Evolutionary conservation across 2,113 vertebrate genomes (phyloP).

Genomic region (Pachypanchax playfairii): DNA sequence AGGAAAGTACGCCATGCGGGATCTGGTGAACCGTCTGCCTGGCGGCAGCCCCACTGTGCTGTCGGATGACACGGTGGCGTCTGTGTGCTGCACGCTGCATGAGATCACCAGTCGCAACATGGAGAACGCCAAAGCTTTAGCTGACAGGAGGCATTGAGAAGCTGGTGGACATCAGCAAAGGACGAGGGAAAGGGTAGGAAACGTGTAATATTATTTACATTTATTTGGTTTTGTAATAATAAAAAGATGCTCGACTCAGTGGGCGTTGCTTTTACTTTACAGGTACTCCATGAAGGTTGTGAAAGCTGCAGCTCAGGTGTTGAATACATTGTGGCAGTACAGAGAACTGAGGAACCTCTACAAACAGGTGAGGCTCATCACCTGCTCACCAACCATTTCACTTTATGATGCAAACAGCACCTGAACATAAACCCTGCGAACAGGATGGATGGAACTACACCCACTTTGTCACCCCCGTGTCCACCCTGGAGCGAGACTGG

Average conservation of each 20-base stretch:
- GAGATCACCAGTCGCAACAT: conserved; percentile 98
- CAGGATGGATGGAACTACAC: conserved; percentile 99
- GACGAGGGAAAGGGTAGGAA: conserved; percentile 88
- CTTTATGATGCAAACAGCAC: not conserved
- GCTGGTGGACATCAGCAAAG: conserved; percentile 95
- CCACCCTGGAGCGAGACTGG: conserved; percentile 92
- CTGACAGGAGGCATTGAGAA: conserved; percentile 95
- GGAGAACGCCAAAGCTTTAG: conserved; percentile 97
- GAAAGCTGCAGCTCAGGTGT: conserved; percentile 95
- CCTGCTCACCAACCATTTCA: not conserved
- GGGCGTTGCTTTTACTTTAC: not conserved
- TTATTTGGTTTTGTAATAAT: too few species aligned
- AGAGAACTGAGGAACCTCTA: conserved; percentile 96
- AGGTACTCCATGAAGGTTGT: conserved; percentile 97
- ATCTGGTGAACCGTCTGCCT: conserved; percentile 93
- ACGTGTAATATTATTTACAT: too few species aligned
- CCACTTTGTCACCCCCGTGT: conserved; percentile 96
- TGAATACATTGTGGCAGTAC: conserved; percentile 98
- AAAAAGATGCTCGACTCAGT: too few species aligned
- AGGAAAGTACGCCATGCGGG: conserved; percentile 98
- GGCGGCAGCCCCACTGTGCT: conserved; percentile 82
- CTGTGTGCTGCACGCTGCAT: conserved; percentile 94
- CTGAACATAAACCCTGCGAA: too few species aligned
- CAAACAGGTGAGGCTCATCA: conserved; percentile 86
- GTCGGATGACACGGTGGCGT: conserved; percentile 93